Conservation (phyloP, 2,113 vertebrate genomes). For the Eidolon helvum region DNA sequence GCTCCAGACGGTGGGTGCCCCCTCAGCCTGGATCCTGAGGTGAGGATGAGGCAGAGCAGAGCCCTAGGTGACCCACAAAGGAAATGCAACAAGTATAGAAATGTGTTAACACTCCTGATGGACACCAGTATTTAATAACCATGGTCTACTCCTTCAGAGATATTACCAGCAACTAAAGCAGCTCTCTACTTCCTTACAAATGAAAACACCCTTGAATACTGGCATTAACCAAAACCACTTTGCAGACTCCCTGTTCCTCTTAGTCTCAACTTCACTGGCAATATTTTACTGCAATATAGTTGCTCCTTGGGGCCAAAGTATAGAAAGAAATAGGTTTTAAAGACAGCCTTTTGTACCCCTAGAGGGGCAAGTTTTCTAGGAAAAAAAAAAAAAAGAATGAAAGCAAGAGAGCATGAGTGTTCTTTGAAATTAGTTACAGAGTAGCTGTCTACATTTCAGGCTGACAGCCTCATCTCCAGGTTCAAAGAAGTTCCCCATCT, state of each 20-base stretch:
- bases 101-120: neutral
- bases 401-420: neutral
- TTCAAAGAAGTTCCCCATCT: neutral
- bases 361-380: conserved; percentile 17
- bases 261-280: neutral
- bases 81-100: neutral
- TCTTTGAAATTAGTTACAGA: conserved; percentile 29
- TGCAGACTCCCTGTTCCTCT: neutral
- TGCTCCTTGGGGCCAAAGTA: neutral
- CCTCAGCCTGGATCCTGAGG: neutral
- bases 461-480: neutral
- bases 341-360: neutral
- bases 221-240: neutral
- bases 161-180: neutral
- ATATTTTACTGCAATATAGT: neutral
- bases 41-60: neutral
- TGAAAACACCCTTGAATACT: neutral
- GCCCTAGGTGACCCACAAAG: neutral
- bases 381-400: neutral
- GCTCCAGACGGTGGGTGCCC: neutral
- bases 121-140: neutral
- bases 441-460: neutral
- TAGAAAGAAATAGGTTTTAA: neutral
- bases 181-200: neutral
- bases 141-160: neutral